These are phyloP conservation scores for Neotragus pygmaeus DNA, from an alignment of 2,113 vertebrate genomes.

Conservation along the genomic window DNA sequence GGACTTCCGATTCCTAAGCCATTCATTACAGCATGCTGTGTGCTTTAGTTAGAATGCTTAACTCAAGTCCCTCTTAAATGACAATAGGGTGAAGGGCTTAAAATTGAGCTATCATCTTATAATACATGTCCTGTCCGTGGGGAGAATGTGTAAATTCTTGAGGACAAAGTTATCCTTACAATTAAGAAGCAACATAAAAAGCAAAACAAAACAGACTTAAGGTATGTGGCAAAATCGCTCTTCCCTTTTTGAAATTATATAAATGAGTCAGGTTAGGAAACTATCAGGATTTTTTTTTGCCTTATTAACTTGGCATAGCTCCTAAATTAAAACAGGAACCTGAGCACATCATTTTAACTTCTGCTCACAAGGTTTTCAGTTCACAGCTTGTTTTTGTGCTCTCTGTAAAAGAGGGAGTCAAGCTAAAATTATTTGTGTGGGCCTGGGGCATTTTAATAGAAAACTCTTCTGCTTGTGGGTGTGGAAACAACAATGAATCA, in stretches of 20 bases:
- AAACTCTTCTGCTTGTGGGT: slow-evolving; percentile 7
- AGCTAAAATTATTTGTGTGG: not conserved
- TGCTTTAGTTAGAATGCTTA: not conserved
- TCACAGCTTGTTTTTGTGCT: not conserved
- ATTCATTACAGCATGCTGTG: not conserved
- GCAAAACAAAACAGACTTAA: not conserved
- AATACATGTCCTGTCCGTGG: too few species aligned
- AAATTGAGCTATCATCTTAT: not conserved
- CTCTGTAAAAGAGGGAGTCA: not conserved
- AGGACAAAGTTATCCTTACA: not conserved
- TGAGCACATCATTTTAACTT: not conserved
- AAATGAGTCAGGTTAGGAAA: not conserved
- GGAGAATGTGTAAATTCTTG: not conserved
- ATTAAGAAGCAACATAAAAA: not conserved
- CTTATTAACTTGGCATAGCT: not conserved
- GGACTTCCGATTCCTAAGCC: not conserved
- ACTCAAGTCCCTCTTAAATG: not conserved
- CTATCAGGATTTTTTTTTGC: not conserved
- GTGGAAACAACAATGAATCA: slow-evolving; percentile 30
- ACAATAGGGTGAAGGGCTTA: not conserved
- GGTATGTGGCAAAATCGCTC: not conserved
- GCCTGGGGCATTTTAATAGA: not conserved
- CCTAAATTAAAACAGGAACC: not conserved
- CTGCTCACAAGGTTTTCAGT: not conserved
- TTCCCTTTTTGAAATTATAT: not conserved